Evolutionary conservation across 2,113 vertebrate genomes (phyloP).

Genomic region (Lichenostomus cassidix): DNA sequence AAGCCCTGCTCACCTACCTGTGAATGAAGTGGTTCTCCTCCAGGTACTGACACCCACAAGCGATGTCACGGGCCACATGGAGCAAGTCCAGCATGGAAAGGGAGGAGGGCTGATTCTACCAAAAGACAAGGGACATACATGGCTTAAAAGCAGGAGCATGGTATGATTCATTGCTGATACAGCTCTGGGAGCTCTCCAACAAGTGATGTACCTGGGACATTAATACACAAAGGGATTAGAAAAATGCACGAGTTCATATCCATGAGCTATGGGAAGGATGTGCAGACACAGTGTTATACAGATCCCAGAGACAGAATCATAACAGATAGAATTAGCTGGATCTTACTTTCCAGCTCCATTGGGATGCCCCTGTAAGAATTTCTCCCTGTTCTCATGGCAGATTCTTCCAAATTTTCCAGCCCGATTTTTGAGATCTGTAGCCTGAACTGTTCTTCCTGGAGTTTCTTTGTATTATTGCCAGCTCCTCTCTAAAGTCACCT

Average conservation of each 20-base stretch:
- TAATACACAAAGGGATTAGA: background rate
- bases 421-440: background rate
- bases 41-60: slow-evolving; percentile 94
- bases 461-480: background rate
- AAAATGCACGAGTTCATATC: background rate
- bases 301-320: background rate
- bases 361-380: background rate
- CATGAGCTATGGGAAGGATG: background rate
- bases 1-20: slow-evolving; percentile 75
- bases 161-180: fast-evolving
- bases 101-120: slow-evolving; percentile 90
- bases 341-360: background rate
- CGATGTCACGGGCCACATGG: slow-evolving; percentile 93
- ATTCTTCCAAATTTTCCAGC: background rate
- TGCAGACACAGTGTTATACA: background rate
- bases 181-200: background rate
- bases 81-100: slow-evolving; percentile 95
- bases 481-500: slow-evolving; percentile 9
- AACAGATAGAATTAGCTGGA: background rate
- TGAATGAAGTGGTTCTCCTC: slow-evolving; percentile 99
- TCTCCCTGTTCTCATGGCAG: background rate
- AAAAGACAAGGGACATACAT: background rate
- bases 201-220: background rate
- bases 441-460: background rate
- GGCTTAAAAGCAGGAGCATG: background rate